Evolutionary conservation across 2,888 invertebrate species (phyloP).

Genomic region (Nezara viridula): DNA sequence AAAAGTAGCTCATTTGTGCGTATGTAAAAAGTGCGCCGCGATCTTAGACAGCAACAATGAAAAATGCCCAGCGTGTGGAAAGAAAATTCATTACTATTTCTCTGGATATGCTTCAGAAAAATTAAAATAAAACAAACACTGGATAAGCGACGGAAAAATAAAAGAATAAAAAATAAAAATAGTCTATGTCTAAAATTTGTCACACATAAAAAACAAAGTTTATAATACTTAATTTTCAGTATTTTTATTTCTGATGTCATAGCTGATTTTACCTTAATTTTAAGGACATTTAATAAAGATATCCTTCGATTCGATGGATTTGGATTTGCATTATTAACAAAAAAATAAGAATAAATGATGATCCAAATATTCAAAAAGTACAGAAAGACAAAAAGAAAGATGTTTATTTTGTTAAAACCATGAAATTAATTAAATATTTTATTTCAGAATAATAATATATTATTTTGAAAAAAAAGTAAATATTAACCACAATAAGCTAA

Average conservation of each 20-base stretch:
- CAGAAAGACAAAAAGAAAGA: no score
- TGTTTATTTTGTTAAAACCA: no score
- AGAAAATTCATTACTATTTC: slow-evolving; percentile 42
- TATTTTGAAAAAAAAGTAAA: no score
- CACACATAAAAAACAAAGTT: background rate
- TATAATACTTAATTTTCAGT: background rate
- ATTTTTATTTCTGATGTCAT: background rate
- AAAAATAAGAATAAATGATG: no score
- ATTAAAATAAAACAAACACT: background rate
- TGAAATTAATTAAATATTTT: no score
- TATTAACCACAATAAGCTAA: no score
- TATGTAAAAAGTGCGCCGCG: slow-evolving; percentile 9
- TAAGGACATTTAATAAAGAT: background rate
- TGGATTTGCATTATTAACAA: no score
- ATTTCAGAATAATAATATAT: no score
- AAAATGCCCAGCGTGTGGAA: slow-evolving; percentile 38
- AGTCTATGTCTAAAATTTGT: background rate
- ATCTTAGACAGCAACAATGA: background rate
- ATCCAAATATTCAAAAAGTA: no score
- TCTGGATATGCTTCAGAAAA: background rate
- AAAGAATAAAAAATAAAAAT: background rate
- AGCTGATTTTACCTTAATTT: background rate
- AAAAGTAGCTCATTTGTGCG: slow-evolving; percentile 32
- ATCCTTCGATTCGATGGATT: background rate
- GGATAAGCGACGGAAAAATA: background rate